These are phyloP conservation scores for Poecilobothrus nobilitatus DNA, from an alignment of 2,888 invertebrate genomes.

Conservation along the genomic window DNA sequence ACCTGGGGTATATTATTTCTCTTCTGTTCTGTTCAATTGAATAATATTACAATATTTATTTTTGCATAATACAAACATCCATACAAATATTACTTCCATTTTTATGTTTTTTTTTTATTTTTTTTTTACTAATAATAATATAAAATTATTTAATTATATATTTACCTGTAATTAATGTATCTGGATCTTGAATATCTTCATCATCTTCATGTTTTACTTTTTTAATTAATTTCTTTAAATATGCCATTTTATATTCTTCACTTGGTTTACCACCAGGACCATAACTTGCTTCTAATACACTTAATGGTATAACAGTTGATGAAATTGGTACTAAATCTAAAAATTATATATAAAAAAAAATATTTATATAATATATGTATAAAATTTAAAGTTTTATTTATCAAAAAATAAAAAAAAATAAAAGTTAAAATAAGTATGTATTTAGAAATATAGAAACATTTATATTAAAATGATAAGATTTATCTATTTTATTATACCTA, in stretches of 20 bases:
- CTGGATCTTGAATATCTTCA: constrained; percentile 31
- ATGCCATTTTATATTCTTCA: constrained; percentile 42
- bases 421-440: background rate
- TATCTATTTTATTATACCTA: no score
- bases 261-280: constrained; percentile 45
- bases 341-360: constrained; percentile 17
- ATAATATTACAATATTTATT: no score
- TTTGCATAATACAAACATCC: no score
- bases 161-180: constrained; percentile 39
- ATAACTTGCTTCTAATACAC: constrained; percentile 53
- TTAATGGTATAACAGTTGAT: constrained; percentile 57
- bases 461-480: no score
- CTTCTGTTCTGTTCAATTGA: no score
- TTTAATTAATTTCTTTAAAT: constrained; percentile 40
- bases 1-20: no score
- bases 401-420: background rate
- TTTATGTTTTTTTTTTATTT: no score
- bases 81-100: no score
- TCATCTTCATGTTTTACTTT: constrained; percentile 35
- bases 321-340: constrained; percentile 57
- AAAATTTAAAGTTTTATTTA: background rate
- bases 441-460: no score
- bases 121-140: no score
- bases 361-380: background rate
- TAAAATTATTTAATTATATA: no score